phyloP scores from a whole-genome alignment of 2,113 vertebrate species.

The Pogona vitticeps region DNA sequence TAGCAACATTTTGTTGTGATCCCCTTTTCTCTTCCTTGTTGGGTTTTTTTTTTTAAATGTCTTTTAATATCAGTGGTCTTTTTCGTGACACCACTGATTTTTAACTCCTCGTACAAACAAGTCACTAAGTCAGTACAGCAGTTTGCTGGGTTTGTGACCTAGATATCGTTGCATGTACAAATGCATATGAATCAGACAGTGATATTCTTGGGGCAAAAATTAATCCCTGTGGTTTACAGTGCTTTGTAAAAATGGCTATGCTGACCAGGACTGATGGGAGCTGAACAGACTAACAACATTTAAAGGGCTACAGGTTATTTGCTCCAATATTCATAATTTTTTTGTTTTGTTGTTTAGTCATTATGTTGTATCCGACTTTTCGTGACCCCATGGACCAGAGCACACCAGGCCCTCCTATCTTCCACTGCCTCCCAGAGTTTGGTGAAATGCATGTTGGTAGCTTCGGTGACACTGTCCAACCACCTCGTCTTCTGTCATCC shows the following conservation, averaged over 20 bases:
- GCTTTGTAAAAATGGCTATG: background rate
- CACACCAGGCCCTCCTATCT: no score
- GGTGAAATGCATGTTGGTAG: no score
- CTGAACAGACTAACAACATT: background rate
- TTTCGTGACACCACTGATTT: conserved; percentile 1
- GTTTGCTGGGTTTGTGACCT: background rate
- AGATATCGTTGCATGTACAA: background rate
- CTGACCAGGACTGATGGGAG: background rate
- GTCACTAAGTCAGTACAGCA: background rate
- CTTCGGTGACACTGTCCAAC: no score
- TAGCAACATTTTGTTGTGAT: conserved; percentile 48
- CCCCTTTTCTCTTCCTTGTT: conserved; percentile 19
- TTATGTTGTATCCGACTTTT: no score
- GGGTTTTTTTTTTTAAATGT: conserved; percentile 37
- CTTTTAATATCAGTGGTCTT: conserved; percentile 42
- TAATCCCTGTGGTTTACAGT: background rate
- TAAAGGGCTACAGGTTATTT: no score
- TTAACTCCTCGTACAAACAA: background rate
- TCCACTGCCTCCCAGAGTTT: no score
- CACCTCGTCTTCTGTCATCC: no score
- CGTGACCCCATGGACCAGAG: no score
- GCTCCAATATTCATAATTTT: background rate
- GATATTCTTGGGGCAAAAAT: background rate
- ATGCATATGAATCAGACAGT: conserved; percentile 6
- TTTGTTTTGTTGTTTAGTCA: no score